phyloP scores from a whole-genome alignment of 2,888 invertebrate genomes.

The Eucriotettix oculatus region DNA sequence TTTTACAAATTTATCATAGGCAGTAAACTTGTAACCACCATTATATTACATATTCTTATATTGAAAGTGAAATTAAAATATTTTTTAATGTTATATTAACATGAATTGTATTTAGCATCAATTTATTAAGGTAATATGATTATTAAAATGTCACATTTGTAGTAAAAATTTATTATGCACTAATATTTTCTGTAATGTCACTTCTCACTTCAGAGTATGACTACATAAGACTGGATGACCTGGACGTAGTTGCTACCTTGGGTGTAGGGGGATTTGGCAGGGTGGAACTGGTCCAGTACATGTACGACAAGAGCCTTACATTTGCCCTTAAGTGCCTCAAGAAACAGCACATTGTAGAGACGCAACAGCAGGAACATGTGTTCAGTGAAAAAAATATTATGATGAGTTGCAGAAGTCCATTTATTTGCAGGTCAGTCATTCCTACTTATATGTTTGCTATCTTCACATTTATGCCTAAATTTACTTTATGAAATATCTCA shows the following conservation, averaged over 20 bases:
- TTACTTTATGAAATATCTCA: not conserved
- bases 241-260: conserved; percentile 68
- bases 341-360: conserved; percentile 75
- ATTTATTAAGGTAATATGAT: not conserved
- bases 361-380: conserved; percentile 77
- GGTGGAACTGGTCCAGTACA: conserved; percentile 59
- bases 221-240: conserved; percentile 38
- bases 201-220: conserved; percentile 23
- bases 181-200: conserved; percentile 6
- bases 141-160: not conserved
- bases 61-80: too few relatives aligned
- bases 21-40: too few relatives aligned
- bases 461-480: not conserved
- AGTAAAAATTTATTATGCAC: not conserved
- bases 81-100: too few relatives aligned
- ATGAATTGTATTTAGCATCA: too few relatives aligned
- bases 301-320: conserved; percentile 33
- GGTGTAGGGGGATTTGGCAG: conserved; percentile 89
- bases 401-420: conserved; percentile 51
- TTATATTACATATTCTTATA: too few relatives aligned
- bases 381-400: conserved; percentile 69
- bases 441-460: not conserved
- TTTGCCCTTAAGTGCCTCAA: conserved; percentile 81
- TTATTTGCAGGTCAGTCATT: conserved; percentile 46
- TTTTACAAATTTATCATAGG: too few relatives aligned